phyloP scores from a whole-genome alignment of 2,888 invertebrate genomes.

The Sceliomorpha sp. region DNA sequence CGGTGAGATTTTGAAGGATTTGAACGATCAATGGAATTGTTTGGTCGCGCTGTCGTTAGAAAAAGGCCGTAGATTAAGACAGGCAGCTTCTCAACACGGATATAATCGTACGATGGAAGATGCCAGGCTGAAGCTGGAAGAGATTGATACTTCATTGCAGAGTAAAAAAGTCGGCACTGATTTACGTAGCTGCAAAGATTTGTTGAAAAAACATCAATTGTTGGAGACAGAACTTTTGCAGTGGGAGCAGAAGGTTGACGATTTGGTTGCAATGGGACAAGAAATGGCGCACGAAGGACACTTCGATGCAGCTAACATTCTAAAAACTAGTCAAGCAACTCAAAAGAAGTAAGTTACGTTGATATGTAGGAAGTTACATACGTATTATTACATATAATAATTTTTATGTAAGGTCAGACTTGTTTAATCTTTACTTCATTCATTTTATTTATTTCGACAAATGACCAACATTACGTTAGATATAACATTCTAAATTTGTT shows the following conservation, averaged over 20 bases:
- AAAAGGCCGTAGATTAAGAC: slow-evolving; percentile 88
- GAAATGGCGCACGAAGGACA: slow-evolving; percentile 97
- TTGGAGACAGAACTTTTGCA: slow-evolving; percentile 92
- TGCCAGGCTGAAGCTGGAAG: slow-evolving; percentile 91
- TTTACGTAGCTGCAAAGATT: slow-evolving; percentile 93
- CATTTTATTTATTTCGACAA: too few relatives aligned
- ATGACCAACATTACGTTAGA: too few relatives aligned
- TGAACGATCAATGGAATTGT: slow-evolving; percentile 90
- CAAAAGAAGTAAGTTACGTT: slow-evolving; percentile 82
- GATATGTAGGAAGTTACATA: not conserved
- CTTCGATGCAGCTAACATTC: slow-evolving; percentile 94
- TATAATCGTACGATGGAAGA: slow-evolving; percentile 92
- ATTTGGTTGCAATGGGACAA: slow-evolving; percentile 89
- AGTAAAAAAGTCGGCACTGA: slow-evolving; percentile 93
- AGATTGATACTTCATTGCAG: slow-evolving; percentile 89
- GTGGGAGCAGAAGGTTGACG: slow-evolving; percentile 91
- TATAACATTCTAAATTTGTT: too few relatives aligned
- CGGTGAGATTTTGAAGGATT: slow-evolving; percentile 84
- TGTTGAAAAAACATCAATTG: slow-evolving; percentile 93
- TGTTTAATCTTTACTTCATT: slow-evolving; percentile 5
- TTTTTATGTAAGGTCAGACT: not conserved
- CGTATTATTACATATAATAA: slow-evolving; percentile 13
- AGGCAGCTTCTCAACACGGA: slow-evolving; percentile 92
- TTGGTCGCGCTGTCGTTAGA: slow-evolving; percentile 86
- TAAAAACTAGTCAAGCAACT: slow-evolving; percentile 88